Evolutionary conservation across 2,888 invertebrate species (phyloP).

Genomic region (Disparrhopalites patrizii): DNA sequence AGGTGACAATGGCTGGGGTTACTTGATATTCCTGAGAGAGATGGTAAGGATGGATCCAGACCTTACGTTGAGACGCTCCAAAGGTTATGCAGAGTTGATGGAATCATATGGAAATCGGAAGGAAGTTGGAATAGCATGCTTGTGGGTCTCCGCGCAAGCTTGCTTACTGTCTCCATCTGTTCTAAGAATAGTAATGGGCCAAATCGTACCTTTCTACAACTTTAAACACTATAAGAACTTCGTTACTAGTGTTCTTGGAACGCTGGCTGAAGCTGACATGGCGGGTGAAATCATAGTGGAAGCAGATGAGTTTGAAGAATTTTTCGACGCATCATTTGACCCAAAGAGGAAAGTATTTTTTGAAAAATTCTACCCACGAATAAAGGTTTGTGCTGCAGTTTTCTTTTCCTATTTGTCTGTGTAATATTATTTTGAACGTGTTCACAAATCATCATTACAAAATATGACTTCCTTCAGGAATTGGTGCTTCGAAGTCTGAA

Average conservation of each 20-base stretch:
- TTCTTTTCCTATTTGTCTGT: not conserved
- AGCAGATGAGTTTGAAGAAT: slow-evolving; percentile 45
- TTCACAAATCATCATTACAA: too few species aligned
- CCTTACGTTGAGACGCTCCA: slow-evolving; percentile 36
- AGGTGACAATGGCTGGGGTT: slow-evolving; percentile 47
- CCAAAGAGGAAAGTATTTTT: slow-evolving; percentile 45
- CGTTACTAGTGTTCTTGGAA: slow-evolving; percentile 28
- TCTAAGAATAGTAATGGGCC: slow-evolving; percentile 47
- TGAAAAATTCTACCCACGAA: slow-evolving; percentile 47
- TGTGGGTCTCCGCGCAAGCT: slow-evolving; percentile 47
- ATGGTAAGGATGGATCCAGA: slow-evolving; percentile 44
- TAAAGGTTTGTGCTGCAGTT: slow-evolving; percentile 32
- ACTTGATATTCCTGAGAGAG: slow-evolving; percentile 46
- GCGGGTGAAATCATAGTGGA: slow-evolving; percentile 44
- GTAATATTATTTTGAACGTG: not conserved
- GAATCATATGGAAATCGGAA: slow-evolving; percentile 47
- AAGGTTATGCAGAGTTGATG: slow-evolving; percentile 43
- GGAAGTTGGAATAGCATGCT: slow-evolving; percentile 43
- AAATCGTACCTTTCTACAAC: slow-evolving; percentile 46
- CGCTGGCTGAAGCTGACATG: slow-evolving; percentile 38
- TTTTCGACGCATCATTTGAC: slow-evolving; percentile 47
- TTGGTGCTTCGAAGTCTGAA: slow-evolving; percentile 37
- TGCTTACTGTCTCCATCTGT: slow-evolving; percentile 42
- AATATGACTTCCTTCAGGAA: slow-evolving; percentile 31
- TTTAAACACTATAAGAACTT: slow-evolving; percentile 48